Evolutionary conservation across 2,797 vertebrate species (phyloP).

Genomic region (Leucoraja ocellata): DNA sequence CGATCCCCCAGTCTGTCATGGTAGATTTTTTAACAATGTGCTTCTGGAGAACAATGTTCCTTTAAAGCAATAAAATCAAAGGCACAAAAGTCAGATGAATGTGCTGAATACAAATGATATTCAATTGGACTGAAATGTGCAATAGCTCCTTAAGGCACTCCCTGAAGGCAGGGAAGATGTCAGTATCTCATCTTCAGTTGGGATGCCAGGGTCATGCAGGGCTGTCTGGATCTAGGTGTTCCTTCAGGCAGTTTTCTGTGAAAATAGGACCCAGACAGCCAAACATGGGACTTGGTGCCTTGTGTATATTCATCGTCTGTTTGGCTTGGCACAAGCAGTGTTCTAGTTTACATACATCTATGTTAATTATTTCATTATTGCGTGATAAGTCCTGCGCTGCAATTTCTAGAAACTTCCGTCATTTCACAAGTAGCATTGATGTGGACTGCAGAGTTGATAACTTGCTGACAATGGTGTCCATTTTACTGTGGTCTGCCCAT

Average conservation of each 20-base stretch:
- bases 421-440: background rate
- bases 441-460: constrained; percentile 1
- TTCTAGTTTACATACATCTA: constrained; percentile 30
- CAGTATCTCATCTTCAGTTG: constrained; percentile 34
- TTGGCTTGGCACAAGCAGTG: constrained; percentile 20
- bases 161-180: constrained; percentile 30
- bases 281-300: constrained; percentile 1
- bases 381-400: background rate
- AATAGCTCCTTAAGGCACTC: constrained; percentile 32
- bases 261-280: constrained; percentile 29
- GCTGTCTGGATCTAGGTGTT: constrained; percentile 34
- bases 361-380: constrained; percentile 22
- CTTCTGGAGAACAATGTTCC: background rate
- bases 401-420: constrained; percentile 7
- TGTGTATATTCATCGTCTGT: constrained; percentile 24
- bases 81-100: constrained; percentile 18
- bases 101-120: constrained; percentile 28
- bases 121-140: constrained; percentile 32
- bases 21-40: background rate
- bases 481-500: no score
- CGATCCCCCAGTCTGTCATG: background rate
- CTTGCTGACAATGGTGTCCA: background rate
- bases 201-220: constrained; percentile 28
- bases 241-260: constrained; percentile 28
- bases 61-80: constrained; percentile 26